Evolutionary conservation across 2,888 invertebrate species (phyloP).

Genomic region (Dugesia japonica): DNA sequence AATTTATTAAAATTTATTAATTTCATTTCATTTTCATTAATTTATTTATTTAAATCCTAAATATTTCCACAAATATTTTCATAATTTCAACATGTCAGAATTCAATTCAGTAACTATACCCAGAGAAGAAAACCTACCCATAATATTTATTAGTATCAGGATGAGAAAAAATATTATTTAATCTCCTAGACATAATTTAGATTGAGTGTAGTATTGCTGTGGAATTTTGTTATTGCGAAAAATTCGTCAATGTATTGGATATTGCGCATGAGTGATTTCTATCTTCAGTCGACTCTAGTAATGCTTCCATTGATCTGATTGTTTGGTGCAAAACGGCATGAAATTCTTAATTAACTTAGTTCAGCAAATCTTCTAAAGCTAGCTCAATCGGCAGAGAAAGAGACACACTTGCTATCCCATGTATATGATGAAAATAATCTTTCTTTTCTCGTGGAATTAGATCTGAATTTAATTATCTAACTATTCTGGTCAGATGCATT

Average conservation of each 20-base stretch:
- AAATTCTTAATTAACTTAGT: constrained; percentile 20
- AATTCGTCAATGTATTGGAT: constrained; percentile 20
- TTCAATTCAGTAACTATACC: no score
- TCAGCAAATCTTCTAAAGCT: constrained; percentile 20
- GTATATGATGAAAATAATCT: constrained; percentile 20
- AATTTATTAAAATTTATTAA: no score
- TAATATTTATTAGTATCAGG: background rate
- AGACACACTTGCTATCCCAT: constrained; percentile 1
- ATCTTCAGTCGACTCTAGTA: background rate
- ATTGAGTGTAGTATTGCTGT: constrained; percentile 12
- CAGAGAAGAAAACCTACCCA: no score
- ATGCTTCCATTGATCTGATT: constrained; percentile 20
- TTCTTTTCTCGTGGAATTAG: constrained; percentile 16
- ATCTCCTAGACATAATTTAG: constrained; percentile 20
- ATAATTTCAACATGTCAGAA: no score
- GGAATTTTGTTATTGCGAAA: constrained; percentile 3
- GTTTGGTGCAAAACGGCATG: constrained; percentile 20
- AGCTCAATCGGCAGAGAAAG: background rate
- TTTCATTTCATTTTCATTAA: no score
- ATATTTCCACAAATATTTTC: no score
- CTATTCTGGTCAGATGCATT: constrained; percentile 20
- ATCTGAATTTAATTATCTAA: constrained; percentile 6
- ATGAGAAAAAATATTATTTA: constrained; percentile 1
- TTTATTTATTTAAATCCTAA: no score
- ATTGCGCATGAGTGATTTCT: background rate